phyloP scores from a whole-genome alignment of 2,888 invertebrate species.

The Helleia helle region DNA sequence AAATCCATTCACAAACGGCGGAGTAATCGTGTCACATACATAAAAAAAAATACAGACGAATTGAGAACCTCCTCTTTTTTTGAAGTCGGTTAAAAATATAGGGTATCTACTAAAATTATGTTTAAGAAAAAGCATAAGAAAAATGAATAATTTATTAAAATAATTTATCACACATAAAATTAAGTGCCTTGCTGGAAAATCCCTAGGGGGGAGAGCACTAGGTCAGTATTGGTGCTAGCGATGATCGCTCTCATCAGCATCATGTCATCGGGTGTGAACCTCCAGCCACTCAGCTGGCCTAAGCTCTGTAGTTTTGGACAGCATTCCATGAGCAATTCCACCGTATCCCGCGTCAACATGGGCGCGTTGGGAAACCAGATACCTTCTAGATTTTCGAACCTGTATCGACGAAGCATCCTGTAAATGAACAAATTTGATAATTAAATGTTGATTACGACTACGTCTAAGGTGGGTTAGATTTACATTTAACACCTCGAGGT shows the following conservation, averaged over 20 bases:
- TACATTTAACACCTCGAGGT: no score
- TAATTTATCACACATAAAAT: conserved; percentile 10
- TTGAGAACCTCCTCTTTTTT: no score
- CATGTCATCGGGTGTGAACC: conserved; percentile 77
- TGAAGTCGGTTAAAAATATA: no score
- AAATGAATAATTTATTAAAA: conserved; percentile 9
- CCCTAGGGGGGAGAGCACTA: conserved; percentile 76
- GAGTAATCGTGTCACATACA: no score
- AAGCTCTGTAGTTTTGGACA: conserved; percentile 78
- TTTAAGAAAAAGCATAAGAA: background rate
- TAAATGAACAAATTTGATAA: no score
- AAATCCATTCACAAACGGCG: no score
- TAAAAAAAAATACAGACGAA: no score
- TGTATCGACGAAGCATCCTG: conserved; percentile 78
- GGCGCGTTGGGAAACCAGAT: conserved; percentile 81
- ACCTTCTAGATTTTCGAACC: conserved; percentile 77
- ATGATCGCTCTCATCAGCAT: conserved; percentile 78
- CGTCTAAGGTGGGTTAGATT: no score
- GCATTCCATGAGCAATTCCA: conserved; percentile 78
- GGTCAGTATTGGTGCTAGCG: conserved; percentile 77
- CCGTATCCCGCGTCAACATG: conserved; percentile 74
- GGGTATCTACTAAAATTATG: no score
- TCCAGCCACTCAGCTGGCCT: conserved; percentile 80
- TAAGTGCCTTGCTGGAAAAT: conserved; percentile 58
- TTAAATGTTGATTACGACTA: no score